Base-by-base conservation (phyloP, 2,888 invertebrate species). In the Erebia aethiops region DNA sequence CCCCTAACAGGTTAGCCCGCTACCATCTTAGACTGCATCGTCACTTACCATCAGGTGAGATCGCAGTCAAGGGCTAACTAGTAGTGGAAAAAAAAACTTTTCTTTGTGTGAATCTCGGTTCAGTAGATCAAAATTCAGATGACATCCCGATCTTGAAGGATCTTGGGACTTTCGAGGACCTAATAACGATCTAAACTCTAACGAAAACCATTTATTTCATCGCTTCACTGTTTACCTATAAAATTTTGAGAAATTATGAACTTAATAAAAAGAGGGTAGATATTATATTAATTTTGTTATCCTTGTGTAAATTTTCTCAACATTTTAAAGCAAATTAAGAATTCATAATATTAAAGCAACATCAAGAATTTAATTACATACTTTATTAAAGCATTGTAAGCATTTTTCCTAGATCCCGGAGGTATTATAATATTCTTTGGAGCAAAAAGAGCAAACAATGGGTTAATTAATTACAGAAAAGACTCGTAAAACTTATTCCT, bases 131-230 rank as follows among this genome's bases (percentile, higher is more conserved):
- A 60, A 60, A 18, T 61, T 61, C 18, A 18, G 18, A 21, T 18
- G 7, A 61, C 18, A 4, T 18, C n/a, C 1, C 3, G 18, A 9
- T 61, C 43, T 61, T 21, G 21, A 46, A 61, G 13, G 46, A 16
- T 18, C 13, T 46, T 61, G 43, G 13, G 11, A 61, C 18, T 61
- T 46, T 61, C 46, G 10, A 46, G 13, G 16, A 1, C 11, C 18
- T 16, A 41, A 46, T 61, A 18, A 41, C 60, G 5, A 7, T 7
- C 7, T 35, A 5, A 7, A 11, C 10, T 60, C 58, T 43, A 60
- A 16, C 60, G 60, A 43, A 60, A 60, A 60, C 16, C 43, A 43
- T 43, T 43, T 43, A 43, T 60, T 61, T 18, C 35, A 58, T 41
- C 8, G n/a, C 35, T 58, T 58, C 18, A 43, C 43, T 0, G 10